These are phyloP conservation scores for Malurus elegans DNA, from an alignment of 2,113 vertebrate species.

Conservation along the genomic window DNA sequence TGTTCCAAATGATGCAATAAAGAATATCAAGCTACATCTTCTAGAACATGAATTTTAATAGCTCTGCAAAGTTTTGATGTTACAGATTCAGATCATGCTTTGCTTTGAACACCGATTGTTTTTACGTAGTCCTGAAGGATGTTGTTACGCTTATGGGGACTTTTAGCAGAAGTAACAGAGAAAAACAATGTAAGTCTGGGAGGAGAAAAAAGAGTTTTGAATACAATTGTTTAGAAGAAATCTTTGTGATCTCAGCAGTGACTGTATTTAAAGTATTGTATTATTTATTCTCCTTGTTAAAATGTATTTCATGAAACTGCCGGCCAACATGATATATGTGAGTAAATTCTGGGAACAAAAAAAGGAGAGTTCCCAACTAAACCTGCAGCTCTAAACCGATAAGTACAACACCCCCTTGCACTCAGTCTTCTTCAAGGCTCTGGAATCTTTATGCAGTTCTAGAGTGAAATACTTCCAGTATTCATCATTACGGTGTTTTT, in stretches of 20 bases:
- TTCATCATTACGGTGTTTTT: not conserved
- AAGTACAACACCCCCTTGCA: not conserved
- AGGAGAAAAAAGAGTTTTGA: not conserved
- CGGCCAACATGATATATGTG: not conserved
- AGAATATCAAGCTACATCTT: not conserved
- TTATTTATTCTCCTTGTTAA: not conserved
- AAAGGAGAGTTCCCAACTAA: not conserved
- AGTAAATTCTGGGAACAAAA: not conserved
- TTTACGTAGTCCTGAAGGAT: not conserved
- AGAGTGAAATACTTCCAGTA: not conserved
- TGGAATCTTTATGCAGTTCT: not conserved
- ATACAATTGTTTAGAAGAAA: not conserved
- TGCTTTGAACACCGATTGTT: not conserved
- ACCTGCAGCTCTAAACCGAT: not conserved
- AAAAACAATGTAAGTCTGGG: not conserved
- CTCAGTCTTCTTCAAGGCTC: accelerated
- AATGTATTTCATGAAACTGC: not conserved
- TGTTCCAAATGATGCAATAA: not conserved
- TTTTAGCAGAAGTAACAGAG: not conserved
- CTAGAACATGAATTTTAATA: constrained; percentile 22
- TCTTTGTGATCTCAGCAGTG: not conserved
- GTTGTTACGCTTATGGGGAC: not conserved
- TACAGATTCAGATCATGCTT: not conserved
- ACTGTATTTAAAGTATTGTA: not conserved
- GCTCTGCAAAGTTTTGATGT: not conserved